Base-by-base conservation (phyloP, 2,888 invertebrate species). In the Epinotia nisella region DNA sequence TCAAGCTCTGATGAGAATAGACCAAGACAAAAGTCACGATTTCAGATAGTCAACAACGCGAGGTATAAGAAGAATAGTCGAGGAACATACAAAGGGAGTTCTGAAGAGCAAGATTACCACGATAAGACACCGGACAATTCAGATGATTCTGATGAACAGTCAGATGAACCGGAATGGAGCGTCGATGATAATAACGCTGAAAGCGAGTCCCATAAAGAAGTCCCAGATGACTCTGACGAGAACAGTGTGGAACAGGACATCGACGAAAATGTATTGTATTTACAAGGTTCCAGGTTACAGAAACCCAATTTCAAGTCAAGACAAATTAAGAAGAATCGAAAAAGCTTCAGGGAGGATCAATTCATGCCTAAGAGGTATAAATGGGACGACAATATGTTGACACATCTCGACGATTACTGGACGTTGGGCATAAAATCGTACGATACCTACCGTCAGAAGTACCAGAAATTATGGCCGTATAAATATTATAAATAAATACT, bases 301-400 rank as follows among this genome's bases (percentile, higher is more conserved):
- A 49, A n/a, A 4, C 49, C 49, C 7, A 49, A 49, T 49, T 15
- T n/a, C n/a, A 49, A n/a, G 49, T 15, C n/a, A 49, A 49, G n/a
- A 49, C 9, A 35, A 9, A 49, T 15, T n/a, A 49, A 49, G 7
- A n/a, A 13, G n/a, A 13, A 15, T n/a, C n/a, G 49, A n/a, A 5
- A n/a, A n/a, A n/a, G n/a, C n/a, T 7, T n/a, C n/a, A 49, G 49
- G 7, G 1, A 7, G 49, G 5, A n/a, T 49, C 3, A n/a, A n/a
- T 49, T 49, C n/a, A n/a, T 49, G 49, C 49, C 49, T n/a, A 49
- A 49, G 49, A 49, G 49, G 49, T 49, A n/a, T 49, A 49, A 49
- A 7, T 49, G 49, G 49, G n/a, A 49, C 7, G 49, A 49, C 13
- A 49, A 49, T 7, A 49, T 49, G 49, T n/a, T 49, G 49, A 5